phyloP scores from a whole-genome alignment of 1,140 invertebrate genomes.

The Zeugodacus cucurbitae region DNA sequence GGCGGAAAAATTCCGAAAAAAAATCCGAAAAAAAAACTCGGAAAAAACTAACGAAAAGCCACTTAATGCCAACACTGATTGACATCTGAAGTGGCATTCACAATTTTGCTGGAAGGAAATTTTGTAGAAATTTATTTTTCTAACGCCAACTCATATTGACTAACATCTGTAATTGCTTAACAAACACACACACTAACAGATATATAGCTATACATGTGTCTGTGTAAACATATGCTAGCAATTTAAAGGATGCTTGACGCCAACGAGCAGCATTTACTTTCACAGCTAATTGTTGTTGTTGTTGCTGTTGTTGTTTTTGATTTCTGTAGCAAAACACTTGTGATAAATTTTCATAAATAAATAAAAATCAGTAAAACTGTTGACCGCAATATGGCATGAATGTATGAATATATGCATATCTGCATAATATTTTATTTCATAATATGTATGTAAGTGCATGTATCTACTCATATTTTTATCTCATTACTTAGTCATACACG shows the following conservation, averaged over 20 bases:
- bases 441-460: neutral
- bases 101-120: neutral
- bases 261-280: neutral
- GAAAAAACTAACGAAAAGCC: neutral
- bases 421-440: neutral
- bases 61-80: conserved; percentile 31
- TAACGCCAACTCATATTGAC: neutral
- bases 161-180: neutral
- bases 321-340: neutral
- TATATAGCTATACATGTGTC: neutral
- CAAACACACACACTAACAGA: neutral
- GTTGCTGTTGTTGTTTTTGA: neutral
- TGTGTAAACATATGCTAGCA: neutral
- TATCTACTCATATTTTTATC: neutral
- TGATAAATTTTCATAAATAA: conserved; percentile 26
- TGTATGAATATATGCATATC: neutral
- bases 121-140: conserved; percentile 1
- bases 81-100: conserved; percentile 15
- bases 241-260: neutral
- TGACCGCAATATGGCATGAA: neutral
- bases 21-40: conserved; percentile 7
- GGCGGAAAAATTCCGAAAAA: neutral
- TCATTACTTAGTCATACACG: neutral
- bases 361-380: neutral
- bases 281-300: neutral